These are phyloP conservation scores for Xylota sylvarum DNA, from an alignment of 2,888 invertebrate species.

Conservation along the genomic window DNA sequence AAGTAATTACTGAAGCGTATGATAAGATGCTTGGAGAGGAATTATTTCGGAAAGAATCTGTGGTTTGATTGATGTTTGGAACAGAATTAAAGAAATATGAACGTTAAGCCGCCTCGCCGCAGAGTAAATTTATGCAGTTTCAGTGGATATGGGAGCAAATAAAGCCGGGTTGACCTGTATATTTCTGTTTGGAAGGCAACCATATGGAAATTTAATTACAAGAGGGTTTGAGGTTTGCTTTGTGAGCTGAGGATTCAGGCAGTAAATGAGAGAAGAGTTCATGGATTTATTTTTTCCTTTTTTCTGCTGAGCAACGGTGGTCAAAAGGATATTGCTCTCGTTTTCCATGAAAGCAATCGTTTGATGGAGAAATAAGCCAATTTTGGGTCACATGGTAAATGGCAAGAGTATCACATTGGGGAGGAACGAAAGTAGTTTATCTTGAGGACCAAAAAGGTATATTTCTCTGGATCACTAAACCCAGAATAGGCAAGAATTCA, in stretches of 20 bases:
- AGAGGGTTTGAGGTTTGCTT: neutral
- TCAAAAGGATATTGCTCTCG: too few relatives aligned
- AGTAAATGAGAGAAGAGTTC: neutral
- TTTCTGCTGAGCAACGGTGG: too few relatives aligned
- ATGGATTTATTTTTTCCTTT: too few relatives aligned
- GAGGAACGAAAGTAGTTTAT: too few relatives aligned
- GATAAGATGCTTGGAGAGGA: slow-evolving; percentile 4
- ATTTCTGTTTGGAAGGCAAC: slow-evolving; percentile 3
- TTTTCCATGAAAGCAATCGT: too few relatives aligned
- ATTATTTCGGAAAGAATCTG: slow-evolving; percentile 7
- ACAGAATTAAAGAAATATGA: slow-evolving; percentile 7
- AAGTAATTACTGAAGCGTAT: slow-evolving; percentile 41
- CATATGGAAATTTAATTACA: slow-evolving; percentile 17
- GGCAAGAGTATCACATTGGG: too few relatives aligned
- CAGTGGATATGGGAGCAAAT: slow-evolving; percentile 1
- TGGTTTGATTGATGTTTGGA: slow-evolving; percentile 21
- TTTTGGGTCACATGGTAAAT: too few relatives aligned
- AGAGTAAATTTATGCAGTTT: slow-evolving; percentile 20
- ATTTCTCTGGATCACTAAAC: too few relatives aligned
- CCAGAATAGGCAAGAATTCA: too few relatives aligned
- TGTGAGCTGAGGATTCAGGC: neutral
- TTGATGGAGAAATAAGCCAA: too few relatives aligned
- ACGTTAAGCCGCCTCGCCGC: neutral
- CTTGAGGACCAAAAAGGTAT: too few relatives aligned
- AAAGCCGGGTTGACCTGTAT: neutral